Conservation (phyloP, 2,888 invertebrate genomes). For the Timema cristinae region DNA sequence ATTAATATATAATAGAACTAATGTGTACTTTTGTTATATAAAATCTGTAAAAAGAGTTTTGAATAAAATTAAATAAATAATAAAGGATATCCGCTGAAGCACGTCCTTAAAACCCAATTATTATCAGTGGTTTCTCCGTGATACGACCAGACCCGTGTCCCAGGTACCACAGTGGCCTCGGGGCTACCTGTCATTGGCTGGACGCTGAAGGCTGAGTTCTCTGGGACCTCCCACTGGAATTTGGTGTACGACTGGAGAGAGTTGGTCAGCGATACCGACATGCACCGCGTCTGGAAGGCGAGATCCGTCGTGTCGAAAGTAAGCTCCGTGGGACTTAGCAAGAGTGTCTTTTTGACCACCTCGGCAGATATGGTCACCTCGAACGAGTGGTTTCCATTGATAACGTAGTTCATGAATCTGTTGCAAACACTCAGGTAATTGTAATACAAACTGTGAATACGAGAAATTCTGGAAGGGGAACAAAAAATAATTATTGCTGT, state of each 20-base stretch:
- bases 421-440: slow-evolving; percentile 30
- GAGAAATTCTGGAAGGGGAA: too few species aligned
- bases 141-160: too few species aligned
- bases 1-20: too few species aligned
- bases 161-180: too few species aligned
- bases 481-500: too few species aligned
- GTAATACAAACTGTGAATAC: too few species aligned
- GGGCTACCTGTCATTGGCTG: slow-evolving; percentile 49
- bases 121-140: too few species aligned
- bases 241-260: slow-evolving; percentile 51
- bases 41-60: too few species aligned
- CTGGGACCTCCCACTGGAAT: slow-evolving; percentile 51
- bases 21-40: too few species aligned
- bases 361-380: slow-evolving; percentile 45
- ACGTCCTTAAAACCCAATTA: too few species aligned
- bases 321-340: slow-evolving; percentile 39
- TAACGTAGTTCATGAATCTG: slow-evolving; percentile 43
- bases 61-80: too few species aligned
- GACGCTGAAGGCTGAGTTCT: slow-evolving; percentile 49
- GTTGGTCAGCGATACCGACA: slow-evolving; percentile 48
- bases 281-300: slow-evolving; percentile 30
- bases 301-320: slow-evolving; percentile 45
- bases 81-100: too few species aligned
- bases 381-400: slow-evolving; percentile 46
- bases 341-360: slow-evolving; percentile 43